Percentiles rank a stretch among this genome's conserved stretches.
phyloP scores from a whole-genome alignment of 2,113 vertebrate genomes.

The Paraplagusia blochii region DNA sequence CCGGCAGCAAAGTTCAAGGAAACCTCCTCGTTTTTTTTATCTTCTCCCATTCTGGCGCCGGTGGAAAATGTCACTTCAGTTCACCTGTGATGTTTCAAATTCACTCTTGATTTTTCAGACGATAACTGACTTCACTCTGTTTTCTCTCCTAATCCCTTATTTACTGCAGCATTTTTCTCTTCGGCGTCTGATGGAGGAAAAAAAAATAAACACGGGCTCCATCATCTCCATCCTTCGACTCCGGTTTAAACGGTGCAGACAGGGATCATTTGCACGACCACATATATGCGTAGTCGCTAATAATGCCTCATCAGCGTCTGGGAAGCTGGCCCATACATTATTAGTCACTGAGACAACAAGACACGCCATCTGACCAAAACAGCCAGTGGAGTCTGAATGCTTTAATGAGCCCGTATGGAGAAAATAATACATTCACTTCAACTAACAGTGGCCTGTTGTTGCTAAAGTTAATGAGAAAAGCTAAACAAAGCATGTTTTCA shows the following conservation, averaged over 20 bases:
- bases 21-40: slow-evolving; percentile 48
- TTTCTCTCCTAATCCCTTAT: slow-evolving; percentile 6
- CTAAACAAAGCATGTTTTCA: slow-evolving; percentile 58
- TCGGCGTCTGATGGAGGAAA: slow-evolving; percentile 13
- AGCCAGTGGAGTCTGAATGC: slow-evolving; percentile 64
- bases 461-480: slow-evolving; percentile 65
- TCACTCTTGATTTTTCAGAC: slow-evolving; percentile 33
- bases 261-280: slow-evolving; percentile 12
- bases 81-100: slow-evolving; percentile 37
- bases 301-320: slow-evolving; percentile 59
- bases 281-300: slow-evolving; percentile 28
- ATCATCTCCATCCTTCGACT: slow-evolving; percentile 6
- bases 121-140: slow-evolving; percentile 35
- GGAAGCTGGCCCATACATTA: slow-evolving; percentile 67
- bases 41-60: slow-evolving; percentile 20
- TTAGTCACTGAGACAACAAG: slow-evolving; percentile 70
- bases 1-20: slow-evolving; percentile 49
- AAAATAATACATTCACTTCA: slow-evolving; percentile 64
- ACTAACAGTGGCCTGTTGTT: slow-evolving; percentile 54
- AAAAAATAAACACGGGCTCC: background rate
- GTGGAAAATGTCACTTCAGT: slow-evolving; percentile 60
- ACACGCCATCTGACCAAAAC: slow-evolving; percentile 69
- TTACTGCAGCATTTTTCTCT: slow-evolving; percentile 8
- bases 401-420: slow-evolving; percentile 72
- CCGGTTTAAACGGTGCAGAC: slow-evolving; percentile 3